These are phyloP conservation scores for Lysandra bellargus DNA, from an alignment of 2,888 invertebrate species.

Conservation along the genomic window DNA sequence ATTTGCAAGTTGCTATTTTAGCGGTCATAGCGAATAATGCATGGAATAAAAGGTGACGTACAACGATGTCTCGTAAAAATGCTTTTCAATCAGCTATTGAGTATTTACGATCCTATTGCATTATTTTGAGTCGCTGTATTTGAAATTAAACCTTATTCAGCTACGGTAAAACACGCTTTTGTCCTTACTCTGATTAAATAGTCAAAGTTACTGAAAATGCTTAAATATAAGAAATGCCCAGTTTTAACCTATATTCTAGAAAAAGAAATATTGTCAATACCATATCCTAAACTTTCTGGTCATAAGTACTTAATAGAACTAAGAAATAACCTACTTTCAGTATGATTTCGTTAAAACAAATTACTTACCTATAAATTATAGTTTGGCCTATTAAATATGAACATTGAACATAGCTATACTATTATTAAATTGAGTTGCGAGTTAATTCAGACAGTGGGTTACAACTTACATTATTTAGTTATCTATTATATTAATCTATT, in stretches of 20 bases:
- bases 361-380: background rate
- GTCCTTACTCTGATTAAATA: background rate
- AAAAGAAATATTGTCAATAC: background rate
- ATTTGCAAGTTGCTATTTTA: no score
- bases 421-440: background rate
- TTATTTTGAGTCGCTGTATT: background rate
- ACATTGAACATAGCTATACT: background rate
- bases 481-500: no score
- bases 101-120: background rate
- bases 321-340: background rate
- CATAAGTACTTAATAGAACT: background rate
- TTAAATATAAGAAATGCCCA: background rate
- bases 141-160: background rate
- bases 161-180: background rate
- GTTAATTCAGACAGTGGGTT: background rate
- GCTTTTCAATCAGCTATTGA: conserved; percentile 12
- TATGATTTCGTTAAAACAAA: background rate
- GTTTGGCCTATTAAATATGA: background rate
- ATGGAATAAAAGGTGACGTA: background rate
- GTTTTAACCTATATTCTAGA: background rate
- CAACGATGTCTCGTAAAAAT: background rate
- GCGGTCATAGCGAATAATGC: background rate
- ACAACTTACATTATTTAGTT: no score
- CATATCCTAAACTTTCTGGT: background rate
- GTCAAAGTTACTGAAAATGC: background rate